phyloP scores from a whole-genome alignment of 2,797 vertebrate genomes.

The Sebastes nivosus region DNA sequence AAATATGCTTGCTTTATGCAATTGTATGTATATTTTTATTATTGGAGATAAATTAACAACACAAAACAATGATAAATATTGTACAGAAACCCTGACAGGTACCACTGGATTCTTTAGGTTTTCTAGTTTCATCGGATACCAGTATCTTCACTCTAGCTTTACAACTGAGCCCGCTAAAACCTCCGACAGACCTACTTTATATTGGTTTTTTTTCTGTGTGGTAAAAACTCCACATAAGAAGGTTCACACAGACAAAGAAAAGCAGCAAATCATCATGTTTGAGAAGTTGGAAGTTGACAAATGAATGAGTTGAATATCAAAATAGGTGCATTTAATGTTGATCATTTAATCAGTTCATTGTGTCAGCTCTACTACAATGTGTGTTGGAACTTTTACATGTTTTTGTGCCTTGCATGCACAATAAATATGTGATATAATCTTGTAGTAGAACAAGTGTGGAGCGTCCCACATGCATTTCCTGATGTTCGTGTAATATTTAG shows the following conservation, averaged over 20 bases:
- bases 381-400: not conserved
- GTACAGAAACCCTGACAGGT: too few species aligned
- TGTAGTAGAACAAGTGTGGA: not conserved
- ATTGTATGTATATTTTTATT: too few species aligned
- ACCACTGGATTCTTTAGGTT: too few species aligned
- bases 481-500: not conserved
- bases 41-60: too few species aligned
- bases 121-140: too few species aligned
- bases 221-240: not conserved
- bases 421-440: not conserved
- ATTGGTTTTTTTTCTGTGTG: too few species aligned
- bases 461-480: not conserved
- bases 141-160: too few species aligned
- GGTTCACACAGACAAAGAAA: not conserved
- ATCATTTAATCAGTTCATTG: not conserved
- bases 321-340: not conserved
- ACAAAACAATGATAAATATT: too few species aligned
- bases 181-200: not conserved
- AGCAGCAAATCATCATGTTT: not conserved
- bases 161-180: too few species aligned
- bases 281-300: not conserved
- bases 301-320: not conserved
- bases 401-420: not conserved
- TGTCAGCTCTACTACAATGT: not conserved
- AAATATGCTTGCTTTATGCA: too few species aligned